Conservation (phyloP, 2,888 invertebrate genomes). For the Meiosimyza platycephala region DNA sequence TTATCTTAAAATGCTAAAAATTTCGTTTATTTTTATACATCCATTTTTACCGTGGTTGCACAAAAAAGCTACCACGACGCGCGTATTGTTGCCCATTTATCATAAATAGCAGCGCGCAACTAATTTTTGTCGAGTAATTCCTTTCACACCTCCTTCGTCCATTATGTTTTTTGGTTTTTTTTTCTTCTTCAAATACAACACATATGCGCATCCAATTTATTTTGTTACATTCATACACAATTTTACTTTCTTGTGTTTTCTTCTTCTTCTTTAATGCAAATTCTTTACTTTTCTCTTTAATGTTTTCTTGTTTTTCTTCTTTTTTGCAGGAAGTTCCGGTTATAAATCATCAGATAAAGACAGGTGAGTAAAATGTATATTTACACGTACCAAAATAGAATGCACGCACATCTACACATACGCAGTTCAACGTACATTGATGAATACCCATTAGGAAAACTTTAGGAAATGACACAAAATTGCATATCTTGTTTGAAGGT, state of each 20-base stretch:
- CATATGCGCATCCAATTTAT: slow-evolving; percentile 1
- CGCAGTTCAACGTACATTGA: slow-evolving; percentile 47
- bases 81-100: slow-evolving; percentile 31
- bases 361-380: slow-evolving; percentile 73
- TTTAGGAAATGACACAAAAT: too few relatives aligned
- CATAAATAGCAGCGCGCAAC: slow-evolving; percentile 22
- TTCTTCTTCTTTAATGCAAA: slow-evolving; percentile 22
- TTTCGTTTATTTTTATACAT: not conserved
- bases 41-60: not conserved
- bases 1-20: not conserved
- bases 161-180: slow-evolving; percentile 8
- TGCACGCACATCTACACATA: slow-evolving; percentile 37
- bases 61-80: not conserved
- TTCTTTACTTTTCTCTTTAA: slow-evolving; percentile 31
- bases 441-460: slow-evolving; percentile 40
- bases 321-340: slow-evolving; percentile 79
- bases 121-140: slow-evolving; percentile 30
- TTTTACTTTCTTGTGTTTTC: slow-evolving; percentile 25
- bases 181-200: slow-evolving; percentile 37
- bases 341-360: slow-evolving; percentile 87
- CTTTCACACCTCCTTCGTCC: slow-evolving; percentile 29
- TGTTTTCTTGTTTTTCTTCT: slow-evolving; percentile 44
- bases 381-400: slow-evolving; percentile 35
- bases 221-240: slow-evolving; percentile 18
- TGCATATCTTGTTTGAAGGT: too few relatives aligned